phyloP scores from a whole-genome alignment of 2,113 vertebrate species.

The Tenebrosternarchus preto region DNA sequence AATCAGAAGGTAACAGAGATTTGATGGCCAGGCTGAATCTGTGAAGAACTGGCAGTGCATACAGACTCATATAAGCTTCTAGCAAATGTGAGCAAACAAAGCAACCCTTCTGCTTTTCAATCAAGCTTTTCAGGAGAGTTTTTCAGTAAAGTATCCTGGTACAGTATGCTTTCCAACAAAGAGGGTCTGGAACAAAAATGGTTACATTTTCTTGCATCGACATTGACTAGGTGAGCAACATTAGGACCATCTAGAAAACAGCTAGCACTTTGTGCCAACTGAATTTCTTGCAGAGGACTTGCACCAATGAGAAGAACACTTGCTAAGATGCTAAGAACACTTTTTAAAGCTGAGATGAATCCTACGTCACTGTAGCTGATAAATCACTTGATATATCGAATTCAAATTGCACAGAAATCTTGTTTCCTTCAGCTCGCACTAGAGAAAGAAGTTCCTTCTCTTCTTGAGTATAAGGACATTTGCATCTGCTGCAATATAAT shows the following conservation, averaged over 20 bases:
- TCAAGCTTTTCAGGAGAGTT: background rate
- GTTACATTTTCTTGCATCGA: background rate
- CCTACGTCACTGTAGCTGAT: slow-evolving; percentile 22
- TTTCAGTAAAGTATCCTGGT: no score
- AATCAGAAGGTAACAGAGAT: background rate
- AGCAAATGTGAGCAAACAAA: background rate
- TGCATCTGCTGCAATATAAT: slow-evolving; percentile 24
- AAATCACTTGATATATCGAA: slow-evolving; percentile 29
- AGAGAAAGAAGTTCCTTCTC: slow-evolving; percentile 1
- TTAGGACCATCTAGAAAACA: background rate
- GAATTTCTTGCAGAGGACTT: background rate
- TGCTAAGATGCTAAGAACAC: no score
- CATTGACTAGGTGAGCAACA: background rate
- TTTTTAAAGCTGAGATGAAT: slow-evolving; percentile 13
- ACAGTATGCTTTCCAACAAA: background rate
- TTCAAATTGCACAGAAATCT: slow-evolving; percentile 11
- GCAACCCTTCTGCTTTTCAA: background rate
- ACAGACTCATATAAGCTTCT: slow-evolving; percentile 11
- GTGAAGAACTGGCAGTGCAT: background rate
- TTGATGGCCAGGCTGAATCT: background rate
- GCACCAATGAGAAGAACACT: background rate
- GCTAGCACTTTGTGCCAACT: background rate
- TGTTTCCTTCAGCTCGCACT: slow-evolving; percentile 9
- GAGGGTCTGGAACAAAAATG: background rate
- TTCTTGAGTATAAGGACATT: slow-evolving; percentile 37